Evolutionary conservation across 2,797 vertebrate genomes (phyloP), one percentile per base, ranked within the genome.

Genomic region (Novumbra hubbsi): DNA sequence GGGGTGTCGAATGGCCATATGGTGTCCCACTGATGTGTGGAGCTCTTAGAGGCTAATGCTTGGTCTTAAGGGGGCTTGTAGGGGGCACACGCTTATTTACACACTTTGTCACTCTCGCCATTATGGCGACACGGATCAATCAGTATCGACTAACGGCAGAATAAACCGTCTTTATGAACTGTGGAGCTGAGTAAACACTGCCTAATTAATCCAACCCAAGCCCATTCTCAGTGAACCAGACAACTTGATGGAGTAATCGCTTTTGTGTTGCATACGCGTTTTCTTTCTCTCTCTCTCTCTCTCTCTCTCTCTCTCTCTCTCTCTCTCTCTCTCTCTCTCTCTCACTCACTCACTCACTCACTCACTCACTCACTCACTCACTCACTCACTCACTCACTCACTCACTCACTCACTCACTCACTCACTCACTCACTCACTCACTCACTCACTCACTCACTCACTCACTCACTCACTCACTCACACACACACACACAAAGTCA

Each of bases 151-250:
- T 45, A 15, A 72, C 55, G 2, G 27, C 21, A 69, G 48, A 55
- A 68, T 57, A 21, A 70, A 80, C 41, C 66, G 55, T 73, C 73
- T 77, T 78, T 67, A 71, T 73, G 69, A 79, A 73, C 55, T 67
- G 41, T 49, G 32, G 19, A 68, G 71, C 62, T 83, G 70, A 50
- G 76, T 80, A 84, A 90, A 88, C 78, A 77, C 66, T 34, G 52
- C 49, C 81, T 84, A 81, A 85, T 85, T 80, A 85, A 74, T 15
- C 60, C 30, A 52, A 83, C 77, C 16, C 60, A 30, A 2, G 27
- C 9, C 21, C 60, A 28, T 11, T 2, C 60, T 27, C 60, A 30
- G 9, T 27, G 21, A 15, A 63, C 27, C 14, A 24, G 19, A 63
- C 24, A 63, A 24, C 55, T n/a, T 57, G 55, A 57, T 57, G 21